Percentiles rank a stretch among this genome's conserved stretches.
Evolutionary conservation across 1,140 invertebrate genomes (phyloP).

Genomic region (Odontomachus brunneus): DNA sequence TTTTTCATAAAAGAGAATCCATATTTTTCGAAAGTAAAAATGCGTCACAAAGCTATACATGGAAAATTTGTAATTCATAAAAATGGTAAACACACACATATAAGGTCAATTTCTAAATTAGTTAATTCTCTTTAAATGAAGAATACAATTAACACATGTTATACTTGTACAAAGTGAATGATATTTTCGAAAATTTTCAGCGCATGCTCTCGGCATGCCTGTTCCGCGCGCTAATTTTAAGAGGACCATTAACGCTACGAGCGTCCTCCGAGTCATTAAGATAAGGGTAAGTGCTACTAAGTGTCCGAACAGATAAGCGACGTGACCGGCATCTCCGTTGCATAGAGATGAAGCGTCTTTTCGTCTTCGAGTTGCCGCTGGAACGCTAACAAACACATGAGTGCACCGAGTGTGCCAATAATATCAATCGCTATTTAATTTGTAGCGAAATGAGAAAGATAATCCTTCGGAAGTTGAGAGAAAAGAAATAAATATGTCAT

Average conservation of each 20-base stretch:
- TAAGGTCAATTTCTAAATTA: neutral
- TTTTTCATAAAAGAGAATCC: no score
- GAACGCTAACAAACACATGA: neutral
- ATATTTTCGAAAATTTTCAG: conserved; percentile 71
- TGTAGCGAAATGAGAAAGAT: neutral
- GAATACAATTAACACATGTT: neutral
- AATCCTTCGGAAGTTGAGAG: neutral
- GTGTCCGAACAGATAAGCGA: conserved; percentile 84
- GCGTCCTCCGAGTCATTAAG: conserved; percentile 84
- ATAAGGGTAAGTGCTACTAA: conserved; percentile 86
- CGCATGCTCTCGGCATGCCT: conserved; percentile 55
- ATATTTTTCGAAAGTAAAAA: no score
- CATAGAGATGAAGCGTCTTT: conserved; percentile 62
- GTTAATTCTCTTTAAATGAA: neutral
- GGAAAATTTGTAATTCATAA: no score
- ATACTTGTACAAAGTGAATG: conserved; percentile 22
- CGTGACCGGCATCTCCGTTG: conserved; percentile 75
- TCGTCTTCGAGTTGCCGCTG: neutral
- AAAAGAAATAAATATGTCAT: no score
- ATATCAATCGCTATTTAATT: conserved; percentile 50
- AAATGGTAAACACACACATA: no score
- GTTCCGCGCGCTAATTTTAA: conserved; percentile 82
- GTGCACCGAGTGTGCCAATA: conserved; percentile 6
- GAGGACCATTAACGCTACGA: conserved; percentile 84
- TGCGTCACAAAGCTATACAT: no score